phyloP scores from a whole-genome alignment of 2,888 invertebrate species.

The Cephonodes hylas region DNA sequence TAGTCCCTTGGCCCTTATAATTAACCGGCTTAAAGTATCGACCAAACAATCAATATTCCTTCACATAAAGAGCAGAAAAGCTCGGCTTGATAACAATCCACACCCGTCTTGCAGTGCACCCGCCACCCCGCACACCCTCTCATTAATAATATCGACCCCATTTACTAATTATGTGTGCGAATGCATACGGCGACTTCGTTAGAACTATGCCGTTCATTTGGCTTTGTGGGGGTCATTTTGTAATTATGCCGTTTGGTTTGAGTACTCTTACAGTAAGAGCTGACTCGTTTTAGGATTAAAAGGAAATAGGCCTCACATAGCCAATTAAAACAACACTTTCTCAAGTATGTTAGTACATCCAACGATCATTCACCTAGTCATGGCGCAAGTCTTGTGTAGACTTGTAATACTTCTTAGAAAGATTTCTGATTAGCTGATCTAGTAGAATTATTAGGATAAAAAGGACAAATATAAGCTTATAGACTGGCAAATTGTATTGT shows the following conservation, averaged over 20 bases:
- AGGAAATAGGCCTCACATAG: too few relatives aligned
- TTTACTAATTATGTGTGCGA: constrained; percentile 81
- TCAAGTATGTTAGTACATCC: too few relatives aligned
- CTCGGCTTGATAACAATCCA: constrained; percentile 75
- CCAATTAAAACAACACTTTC: too few relatives aligned
- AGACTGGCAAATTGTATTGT: too few relatives aligned
- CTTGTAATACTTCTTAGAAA: too few relatives aligned
- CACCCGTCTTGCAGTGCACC: constrained; percentile 42
- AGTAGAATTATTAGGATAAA: too few relatives aligned
- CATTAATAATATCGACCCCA: constrained; percentile 80
- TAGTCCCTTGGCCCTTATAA: constrained; percentile 73
- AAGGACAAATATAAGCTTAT: too few relatives aligned
- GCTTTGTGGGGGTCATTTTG: not conserved
- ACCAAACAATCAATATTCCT: constrained; percentile 76
- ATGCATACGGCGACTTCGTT: constrained; percentile 54
- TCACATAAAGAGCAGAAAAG: constrained; percentile 78
- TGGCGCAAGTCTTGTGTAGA: too few relatives aligned
- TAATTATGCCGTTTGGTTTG: not conserved
- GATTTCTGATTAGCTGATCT: too few relatives aligned
- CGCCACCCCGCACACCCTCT: constrained; percentile 56
- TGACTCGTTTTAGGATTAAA: too few relatives aligned
- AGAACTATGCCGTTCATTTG: not conserved
- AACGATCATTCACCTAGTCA: too few relatives aligned
- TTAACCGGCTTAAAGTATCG: constrained; percentile 73
- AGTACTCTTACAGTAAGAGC: too few relatives aligned